Evolutionary conservation across 2,797 vertebrate genomes (phyloP), one percentile per base, ranked within the genome.

Genomic region (Mormyrus hasselquistii): DNA sequence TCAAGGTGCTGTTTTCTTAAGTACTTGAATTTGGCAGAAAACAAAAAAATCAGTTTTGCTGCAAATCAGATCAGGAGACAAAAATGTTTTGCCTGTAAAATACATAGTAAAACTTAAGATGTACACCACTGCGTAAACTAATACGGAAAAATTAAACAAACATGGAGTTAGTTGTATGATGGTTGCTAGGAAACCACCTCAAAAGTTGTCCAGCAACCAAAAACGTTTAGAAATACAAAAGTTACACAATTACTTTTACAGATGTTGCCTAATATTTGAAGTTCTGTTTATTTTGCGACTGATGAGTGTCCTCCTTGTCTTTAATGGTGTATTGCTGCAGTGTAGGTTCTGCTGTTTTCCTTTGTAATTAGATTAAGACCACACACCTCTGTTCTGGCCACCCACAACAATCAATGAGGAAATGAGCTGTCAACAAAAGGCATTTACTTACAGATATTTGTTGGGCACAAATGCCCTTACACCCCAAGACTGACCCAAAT

Each of bases 361-460:
- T 93, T 89, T 90, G 89, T 95, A 94, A 96, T 94, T 94, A 95
- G 95, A 96, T 96, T 95, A 96, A 94, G 95, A 93, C 96, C 95
- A 96, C 95, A 96, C 95, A 96, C 94, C 94, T 95, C 91, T 91
- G 93, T 91, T 93, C 92, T 90, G 65, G 93, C 94, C 93, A 94
- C 94, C 92, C 92, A 93, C 92, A 94, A 94, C 94, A 95, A 96
- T 96, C 94, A 96, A 94, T 93, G 93, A 95, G 96, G 95, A 96
- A 96, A 96, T 95, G 94, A 96, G 94, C 94, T 95, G 96, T 96
- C 95, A 96, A 96, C 96, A 96, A 93, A 90, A 91, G 90, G 90
- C 95, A 94, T 96, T 96, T 96, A 94, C 94, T 95, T 93, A 94
- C 91, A 93, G 93, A 95, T 96, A 96, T 93, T 93, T 94, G 93